Conservation (phyloP, 2,888 invertebrate species). For the Phalera bucephala region DNA sequence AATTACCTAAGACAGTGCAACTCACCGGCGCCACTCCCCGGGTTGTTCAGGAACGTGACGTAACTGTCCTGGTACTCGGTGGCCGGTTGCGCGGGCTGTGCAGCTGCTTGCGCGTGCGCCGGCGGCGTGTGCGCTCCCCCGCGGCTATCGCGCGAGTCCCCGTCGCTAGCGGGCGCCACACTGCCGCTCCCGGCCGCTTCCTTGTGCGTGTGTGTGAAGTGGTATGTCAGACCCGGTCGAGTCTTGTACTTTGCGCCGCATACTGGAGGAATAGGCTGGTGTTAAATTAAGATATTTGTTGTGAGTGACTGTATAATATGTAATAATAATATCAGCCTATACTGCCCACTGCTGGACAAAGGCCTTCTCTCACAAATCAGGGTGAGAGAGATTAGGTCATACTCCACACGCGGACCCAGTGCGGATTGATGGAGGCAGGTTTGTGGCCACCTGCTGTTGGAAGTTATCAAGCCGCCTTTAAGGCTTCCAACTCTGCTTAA, state of each 20-base stretch:
- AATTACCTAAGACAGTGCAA: no score
- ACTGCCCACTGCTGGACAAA: no score
- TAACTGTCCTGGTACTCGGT: slow-evolving; percentile 86
- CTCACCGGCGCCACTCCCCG: slow-evolving; percentile 36
- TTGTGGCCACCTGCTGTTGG: no score
- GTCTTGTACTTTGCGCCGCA: slow-evolving; percentile 99
- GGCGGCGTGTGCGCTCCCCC: slow-evolving; percentile 89
- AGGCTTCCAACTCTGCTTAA: no score
- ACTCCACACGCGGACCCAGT: no score
- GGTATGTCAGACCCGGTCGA: slow-evolving; percentile 96
- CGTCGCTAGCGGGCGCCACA: slow-evolving; percentile 51
- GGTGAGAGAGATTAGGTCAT: no score
- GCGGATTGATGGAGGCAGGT: no score
- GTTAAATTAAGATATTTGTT: slow-evolving; percentile 1
- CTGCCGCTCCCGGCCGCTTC: slow-evolving; percentile 68
- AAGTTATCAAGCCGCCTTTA: no score
- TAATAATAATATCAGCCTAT: no score
- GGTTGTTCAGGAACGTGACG: slow-evolving; percentile 86
- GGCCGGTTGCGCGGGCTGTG: slow-evolving; percentile 48
- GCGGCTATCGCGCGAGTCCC: slow-evolving; percentile 71
- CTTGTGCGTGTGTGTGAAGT: slow-evolving; percentile 96
- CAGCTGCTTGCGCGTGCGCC: slow-evolving; percentile 29
- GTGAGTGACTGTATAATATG: no score
- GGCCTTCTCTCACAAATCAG: no score
- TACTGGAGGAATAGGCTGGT: slow-evolving; percentile 79